Evolutionary conservation across 2,888 invertebrate genomes (phyloP), one percentile per base, ranked within the genome.

Genomic region (Gymnoscelis rufifasciata): DNA sequence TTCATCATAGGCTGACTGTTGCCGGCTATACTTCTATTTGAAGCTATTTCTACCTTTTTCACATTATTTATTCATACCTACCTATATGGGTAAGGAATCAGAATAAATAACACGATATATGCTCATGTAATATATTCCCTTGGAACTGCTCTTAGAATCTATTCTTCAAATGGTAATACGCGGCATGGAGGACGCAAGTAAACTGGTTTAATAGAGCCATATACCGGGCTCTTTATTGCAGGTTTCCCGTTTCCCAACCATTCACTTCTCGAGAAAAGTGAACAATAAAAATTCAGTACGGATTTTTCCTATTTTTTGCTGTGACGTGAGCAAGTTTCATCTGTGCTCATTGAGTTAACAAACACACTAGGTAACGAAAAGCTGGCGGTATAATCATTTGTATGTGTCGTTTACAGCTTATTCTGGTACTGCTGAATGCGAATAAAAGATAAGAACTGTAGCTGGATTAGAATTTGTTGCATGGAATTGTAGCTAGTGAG

Each of bases 381-480:
- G 50, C 43, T 43, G 47, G 41, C 2, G 19, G 7, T 27, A 45
- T 48, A 40, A 40, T 38, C 38, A 30, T 44, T 39, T 47, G 46
- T 51, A 46, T 48, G 45, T 35, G 15, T 13, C 45, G 40, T 51
- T 48, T 37, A 51, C 51, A 49, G 52, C 44, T 52, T 51, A 39
- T 47, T 48, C 33, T 27, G 27, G 28, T 30, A 44, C 36, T 44
- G 33, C 28, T 31, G 41, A 27, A 38, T 38, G 46, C 27, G 5
- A 42, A 38, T 28, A 31, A 31, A 15, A 38, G 43, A 51, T 51
- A 5, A 19, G 5, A 5, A 19, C 19, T 3, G 19, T 19, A 19
- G 19, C 2, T 19, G 19, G 19, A 3, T 3, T 19, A 19, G 19
- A 19, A 19, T n/a, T n/a, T n/a, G n/a, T n/a, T n/a, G n/a, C n/a